Evolutionary conservation across 2,888 invertebrate genomes (phyloP).

Genomic region (Drosophila villosipedis): DNA sequence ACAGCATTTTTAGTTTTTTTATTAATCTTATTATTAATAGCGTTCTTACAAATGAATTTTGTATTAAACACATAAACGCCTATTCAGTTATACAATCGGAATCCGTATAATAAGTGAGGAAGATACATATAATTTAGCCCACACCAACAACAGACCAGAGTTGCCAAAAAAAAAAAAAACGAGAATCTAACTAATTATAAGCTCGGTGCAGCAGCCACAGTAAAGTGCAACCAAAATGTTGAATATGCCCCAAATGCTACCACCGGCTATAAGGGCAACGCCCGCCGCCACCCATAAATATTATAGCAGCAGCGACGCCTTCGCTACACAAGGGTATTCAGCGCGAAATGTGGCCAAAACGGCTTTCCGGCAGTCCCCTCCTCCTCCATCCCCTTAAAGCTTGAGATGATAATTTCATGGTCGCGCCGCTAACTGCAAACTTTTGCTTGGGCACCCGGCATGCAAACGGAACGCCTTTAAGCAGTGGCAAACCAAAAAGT

Average conservation of each 20-base stretch:
- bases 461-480: conserved; percentile 54
- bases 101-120: no score
- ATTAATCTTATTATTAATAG: neutral
- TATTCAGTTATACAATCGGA: neutral
- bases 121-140: neutral
- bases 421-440: conserved; percentile 46
- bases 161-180: conserved; percentile 18
- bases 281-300: conserved; percentile 56
- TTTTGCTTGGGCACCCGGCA: conserved; percentile 39
- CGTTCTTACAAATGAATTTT: neutral
- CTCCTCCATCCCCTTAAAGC: neutral
- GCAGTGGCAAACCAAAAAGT: conserved; percentile 31
- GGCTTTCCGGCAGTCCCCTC: conserved; percentile 61
- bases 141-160: conserved; percentile 1
- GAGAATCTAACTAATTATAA: conserved; percentile 71
- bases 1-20: conserved; percentile 3
- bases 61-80: neutral
- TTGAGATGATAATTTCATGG: conserved; percentile 44
- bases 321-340: conserved; percentile 51
- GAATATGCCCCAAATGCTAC: conserved; percentile 50
- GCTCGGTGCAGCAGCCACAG: conserved; percentile 21
- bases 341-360: conserved; percentile 76
- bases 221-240: conserved; percentile 58
- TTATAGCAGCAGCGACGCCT: conserved; percentile 56
- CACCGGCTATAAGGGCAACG: conserved; percentile 46